Percentiles rank a stretch among this genome's conserved stretches.
These are phyloP conservation scores for Gobionotothen gibberifrons DNA, from an alignment of 2,797 vertebrate species.

Conservation along the genomic window DNA sequence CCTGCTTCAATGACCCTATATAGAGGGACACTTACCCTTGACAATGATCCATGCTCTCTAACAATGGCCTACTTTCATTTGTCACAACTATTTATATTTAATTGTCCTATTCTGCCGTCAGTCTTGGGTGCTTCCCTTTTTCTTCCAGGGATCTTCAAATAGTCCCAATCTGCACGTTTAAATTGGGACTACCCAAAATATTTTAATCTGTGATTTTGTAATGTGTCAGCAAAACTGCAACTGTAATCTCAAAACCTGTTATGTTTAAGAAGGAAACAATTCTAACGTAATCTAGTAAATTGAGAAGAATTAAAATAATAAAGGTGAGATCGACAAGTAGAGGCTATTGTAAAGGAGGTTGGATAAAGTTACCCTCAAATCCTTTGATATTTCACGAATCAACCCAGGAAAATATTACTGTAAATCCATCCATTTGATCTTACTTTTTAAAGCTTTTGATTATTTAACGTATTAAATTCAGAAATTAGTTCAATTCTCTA, in stretches of 20 bases:
- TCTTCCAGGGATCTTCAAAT: background rate
- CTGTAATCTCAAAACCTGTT: no score
- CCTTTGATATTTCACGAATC: background rate
- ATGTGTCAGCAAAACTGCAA: background rate
- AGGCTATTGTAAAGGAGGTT: background rate
- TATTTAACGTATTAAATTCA: background rate
- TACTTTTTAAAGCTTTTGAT: no score
- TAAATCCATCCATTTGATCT: background rate
- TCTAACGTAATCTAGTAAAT: no score
- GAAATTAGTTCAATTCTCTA: background rate
- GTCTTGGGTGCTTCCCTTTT: background rate
- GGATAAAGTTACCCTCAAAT: background rate
- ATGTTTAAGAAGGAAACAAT: no score
- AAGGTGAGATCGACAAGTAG: background rate
- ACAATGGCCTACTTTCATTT: slow-evolving; percentile 35
- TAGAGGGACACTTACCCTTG: slow-evolving; percentile 19
- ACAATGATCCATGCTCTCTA: slow-evolving; percentile 27
- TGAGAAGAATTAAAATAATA: no score
- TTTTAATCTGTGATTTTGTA: background rate
- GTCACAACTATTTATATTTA: slow-evolving; percentile 1
- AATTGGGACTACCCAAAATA: background rate
- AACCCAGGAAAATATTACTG: background rate
- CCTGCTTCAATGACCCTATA: slow-evolving; percentile 26
- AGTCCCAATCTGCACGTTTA: background rate
- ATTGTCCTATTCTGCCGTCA: background rate